Base-by-base conservation (phyloP, 2,888 invertebrate species). In the Philereme vetulata region DNA sequence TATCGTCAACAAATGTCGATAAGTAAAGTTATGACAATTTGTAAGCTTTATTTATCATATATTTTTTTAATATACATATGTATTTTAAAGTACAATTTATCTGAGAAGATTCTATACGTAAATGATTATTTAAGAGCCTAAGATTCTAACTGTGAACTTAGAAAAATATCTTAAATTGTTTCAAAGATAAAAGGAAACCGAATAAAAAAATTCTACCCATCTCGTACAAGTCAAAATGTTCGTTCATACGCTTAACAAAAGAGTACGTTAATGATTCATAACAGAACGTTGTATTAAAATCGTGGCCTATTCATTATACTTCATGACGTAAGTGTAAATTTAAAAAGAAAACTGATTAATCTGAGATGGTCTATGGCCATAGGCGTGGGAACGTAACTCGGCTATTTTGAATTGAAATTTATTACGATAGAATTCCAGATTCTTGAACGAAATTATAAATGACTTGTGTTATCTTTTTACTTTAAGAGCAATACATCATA, bases 331-430 rank as follows among this genome's bases (percentile, higher is more conserved):
- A 64, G 53, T 56, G 57, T 64, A 51, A 51, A 60, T 60, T 64
- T 60, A 63, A 65, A 66, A 67, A 67, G 61, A 67, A 62, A 63
- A 65, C 60, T 62, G 58, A 66, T 62, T 66, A 62, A 62, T 56
- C 60, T 63, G 60, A 54, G 60, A 48, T 65, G 60, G 58, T 65
- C 60, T 55, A 58, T 64, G 65, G 53, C 48, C 47, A 61, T 53
- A 59, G 46, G 47, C 67, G 67, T 69, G 68, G 65, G 68, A 69
- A 67, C 51, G 54, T 33, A 32, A 21, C 36, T 49, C 34, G 33
- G 33, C 33, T 50, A 45, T 9, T 32, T 50, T 42, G 7, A 42
- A 42, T 42, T n/a, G 3, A 8, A n/a, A n/a, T 6, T 44, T 44
- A 6, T 44, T 44, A 11, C 21, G 44, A 11, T 4, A 9, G 9